phyloP scores from a whole-genome alignment of 1,140 invertebrate genomes.

The Drosophila trapezifrons region DNA sequence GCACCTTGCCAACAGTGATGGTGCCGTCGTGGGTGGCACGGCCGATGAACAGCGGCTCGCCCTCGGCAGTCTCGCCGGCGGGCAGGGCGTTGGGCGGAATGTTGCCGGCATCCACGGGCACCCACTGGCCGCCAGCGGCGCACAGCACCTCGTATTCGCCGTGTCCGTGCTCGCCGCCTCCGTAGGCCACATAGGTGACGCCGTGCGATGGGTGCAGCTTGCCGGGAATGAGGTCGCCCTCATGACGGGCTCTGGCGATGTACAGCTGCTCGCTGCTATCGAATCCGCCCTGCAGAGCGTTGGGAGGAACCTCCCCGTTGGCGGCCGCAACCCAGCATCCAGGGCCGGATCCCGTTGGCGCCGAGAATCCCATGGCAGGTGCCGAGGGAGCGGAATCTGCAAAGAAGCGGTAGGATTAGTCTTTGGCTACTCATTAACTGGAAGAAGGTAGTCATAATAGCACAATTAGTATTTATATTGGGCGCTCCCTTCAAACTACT shows the following conservation, averaged over 20 bases:
- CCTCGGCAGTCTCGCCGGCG: slow-evolving; percentile 89
- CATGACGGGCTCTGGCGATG: slow-evolving; percentile 89
- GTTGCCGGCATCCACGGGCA: slow-evolving; percentile 86
- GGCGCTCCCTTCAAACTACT: neutral
- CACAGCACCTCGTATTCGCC: slow-evolving; percentile 90
- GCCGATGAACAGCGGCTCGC: slow-evolving; percentile 90
- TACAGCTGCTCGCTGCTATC: slow-evolving; percentile 89
- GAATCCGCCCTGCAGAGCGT: slow-evolving; percentile 89
- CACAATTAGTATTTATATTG: neutral
- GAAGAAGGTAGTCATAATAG: neutral
- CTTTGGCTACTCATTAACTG: neutral
- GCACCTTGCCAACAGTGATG: slow-evolving; percentile 89
- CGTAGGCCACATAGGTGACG: slow-evolving; percentile 91
- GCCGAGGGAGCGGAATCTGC: slow-evolving; percentile 62
- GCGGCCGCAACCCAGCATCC: slow-evolving; percentile 88
- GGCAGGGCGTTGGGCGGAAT: slow-evolving; percentile 90
- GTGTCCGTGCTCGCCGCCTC: slow-evolving; percentile 90
- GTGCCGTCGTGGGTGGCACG: slow-evolving; percentile 88
- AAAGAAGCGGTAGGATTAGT: neutral
- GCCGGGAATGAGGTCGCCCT: slow-evolving; percentile 91
- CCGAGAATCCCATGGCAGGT: slow-evolving; percentile 60
- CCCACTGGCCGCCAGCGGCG: slow-evolving; percentile 86
- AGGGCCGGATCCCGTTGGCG: slow-evolving; percentile 65
- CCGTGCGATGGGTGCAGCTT: slow-evolving; percentile 89
- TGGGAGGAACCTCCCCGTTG: slow-evolving; percentile 88